Percentiles rank a stretch among this genome's conserved stretches.
Conservation (phyloP, 2,888 invertebrate genomes). For the Lutraria lutraria region DNA sequence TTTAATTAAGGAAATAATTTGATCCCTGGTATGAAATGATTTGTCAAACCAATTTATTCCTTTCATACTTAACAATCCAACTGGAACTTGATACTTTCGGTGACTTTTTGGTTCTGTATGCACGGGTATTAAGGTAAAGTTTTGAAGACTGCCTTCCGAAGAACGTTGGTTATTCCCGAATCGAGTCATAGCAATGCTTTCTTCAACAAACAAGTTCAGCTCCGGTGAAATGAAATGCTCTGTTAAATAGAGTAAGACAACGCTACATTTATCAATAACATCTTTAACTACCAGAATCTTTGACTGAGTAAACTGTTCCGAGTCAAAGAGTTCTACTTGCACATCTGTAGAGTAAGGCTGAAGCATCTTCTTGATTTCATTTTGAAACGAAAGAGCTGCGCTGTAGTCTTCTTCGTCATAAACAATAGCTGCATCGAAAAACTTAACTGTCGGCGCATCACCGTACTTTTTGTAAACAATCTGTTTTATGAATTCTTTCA, state of each 20-base stretch:
- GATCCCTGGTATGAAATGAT: constrained; percentile 39
- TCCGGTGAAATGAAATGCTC: constrained; percentile 32
- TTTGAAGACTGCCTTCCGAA: constrained; percentile 23
- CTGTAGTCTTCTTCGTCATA: constrained; percentile 60
- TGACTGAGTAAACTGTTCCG: constrained; percentile 51
- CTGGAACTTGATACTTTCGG: constrained; percentile 51
- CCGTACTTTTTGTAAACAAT: constrained; percentile 11
- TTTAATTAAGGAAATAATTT: constrained; percentile 34
- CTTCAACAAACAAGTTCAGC: constrained; percentile 57
- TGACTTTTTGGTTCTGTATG: constrained; percentile 50
- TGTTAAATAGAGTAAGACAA: constrained; percentile 64
- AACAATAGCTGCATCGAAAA: constrained; percentile 64
- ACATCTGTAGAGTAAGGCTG: constrained; percentile 20
- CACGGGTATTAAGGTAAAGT: constrained; percentile 62
- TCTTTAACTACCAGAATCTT: constrained; percentile 58
- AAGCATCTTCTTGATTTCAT: constrained; percentile 33
- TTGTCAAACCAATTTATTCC: constrained; percentile 68
- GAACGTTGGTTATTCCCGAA: constrained; percentile 28
- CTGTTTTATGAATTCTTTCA: constrained; percentile 34
- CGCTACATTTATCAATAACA: constrained; percentile 53
- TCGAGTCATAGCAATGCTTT: constrained; percentile 58
- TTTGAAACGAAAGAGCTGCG: constrained; percentile 43
- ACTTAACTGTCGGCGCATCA: neutral
- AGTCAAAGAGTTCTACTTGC: constrained; percentile 62
- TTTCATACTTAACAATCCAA: constrained; percentile 52